A percentile compares a stretch with the other conserved stretches of the same genome.
Conservation (phyloP, 2,797 vertebrate species). For the Lepidocolaptes lacrymiger region DNA sequence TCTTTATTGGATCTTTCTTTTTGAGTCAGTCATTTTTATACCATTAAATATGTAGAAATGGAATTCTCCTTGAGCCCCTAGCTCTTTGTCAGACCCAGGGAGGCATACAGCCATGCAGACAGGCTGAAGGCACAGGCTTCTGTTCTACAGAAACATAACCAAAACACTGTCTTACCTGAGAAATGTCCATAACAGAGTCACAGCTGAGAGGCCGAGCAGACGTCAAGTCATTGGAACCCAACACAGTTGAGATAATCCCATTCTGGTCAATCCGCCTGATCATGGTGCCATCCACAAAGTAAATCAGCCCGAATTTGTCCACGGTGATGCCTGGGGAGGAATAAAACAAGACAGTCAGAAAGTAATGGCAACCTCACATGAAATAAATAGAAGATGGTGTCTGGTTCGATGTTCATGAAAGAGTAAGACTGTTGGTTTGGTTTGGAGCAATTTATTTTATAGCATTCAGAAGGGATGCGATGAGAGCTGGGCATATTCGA, state of each 20-base stretch:
- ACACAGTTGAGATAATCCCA: conserved; percentile 94
- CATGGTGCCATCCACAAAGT: conserved; percentile 98
- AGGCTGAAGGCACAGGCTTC: not conserved
- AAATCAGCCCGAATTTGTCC: conserved; percentile 94
- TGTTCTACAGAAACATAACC: not conserved
- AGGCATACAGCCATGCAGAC: not conserved
- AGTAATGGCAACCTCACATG: not conserved
- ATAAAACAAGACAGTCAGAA: conserved; percentile 5
- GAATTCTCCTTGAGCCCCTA: not conserved
- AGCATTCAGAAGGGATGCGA: not conserved
- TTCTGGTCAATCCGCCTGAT: conserved; percentile 96
- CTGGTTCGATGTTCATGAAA: not conserved
- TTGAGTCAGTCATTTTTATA: not conserved
- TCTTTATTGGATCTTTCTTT: not conserved
- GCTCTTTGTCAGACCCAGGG: not conserved
- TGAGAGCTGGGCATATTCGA: not conserved
- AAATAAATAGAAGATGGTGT: not conserved
- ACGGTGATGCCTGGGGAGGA: conserved; percentile 89
- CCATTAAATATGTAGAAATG: not conserved
- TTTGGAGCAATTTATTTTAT: not conserved
- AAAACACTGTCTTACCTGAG: conserved; percentile 83
- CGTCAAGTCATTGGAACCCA: conserved; percentile 97
- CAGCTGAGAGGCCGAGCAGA: conserved; percentile 96
- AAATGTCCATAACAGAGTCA: conserved; percentile 98
- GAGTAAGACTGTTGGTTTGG: not conserved